A percentile compares a stretch with the other conserved stretches of the same genome.
These are phyloP conservation scores for Amorpha juglandis DNA, from an alignment of 2,888 invertebrate genomes.

Conservation along the genomic window DNA sequence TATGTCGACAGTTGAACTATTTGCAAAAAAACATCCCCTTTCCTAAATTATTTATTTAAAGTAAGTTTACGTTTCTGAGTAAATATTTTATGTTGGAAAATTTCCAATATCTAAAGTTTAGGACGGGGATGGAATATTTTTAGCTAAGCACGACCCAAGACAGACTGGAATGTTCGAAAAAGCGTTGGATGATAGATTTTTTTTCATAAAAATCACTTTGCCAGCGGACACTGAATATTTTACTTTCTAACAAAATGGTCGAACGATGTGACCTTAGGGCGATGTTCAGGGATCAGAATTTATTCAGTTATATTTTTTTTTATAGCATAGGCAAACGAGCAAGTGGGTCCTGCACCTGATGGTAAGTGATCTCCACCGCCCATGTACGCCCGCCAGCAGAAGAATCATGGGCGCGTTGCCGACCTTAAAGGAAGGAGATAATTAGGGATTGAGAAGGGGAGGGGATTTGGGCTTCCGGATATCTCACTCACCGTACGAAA, in stretches of 20 bases:
- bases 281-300: background rate
- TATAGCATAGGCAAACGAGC: no score
- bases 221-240: background rate
- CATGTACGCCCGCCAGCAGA: no score
- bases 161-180: conserved; percentile 11
- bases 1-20: no score
- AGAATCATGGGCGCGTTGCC: no score
- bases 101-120: background rate
- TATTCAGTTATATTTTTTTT: background rate
- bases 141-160: background rate
- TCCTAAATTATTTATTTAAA: no score
- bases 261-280: background rate
- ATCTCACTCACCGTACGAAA: no score
- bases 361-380: no score
- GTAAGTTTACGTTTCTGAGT: background rate
- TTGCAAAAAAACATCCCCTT: no score
- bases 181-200: conserved; percentile 4
- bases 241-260: background rate
- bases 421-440: no score
- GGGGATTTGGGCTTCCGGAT: no score
- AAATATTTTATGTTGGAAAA: background rate
- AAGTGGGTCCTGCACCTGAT: no score
- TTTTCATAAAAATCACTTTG: conserved; percentile 20
- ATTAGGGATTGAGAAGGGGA: no score
- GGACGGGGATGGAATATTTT: background rate